Evolutionary conservation across 1,140 invertebrate species (phyloP), one percentile per base, ranked within the genome.

Genomic region (Caenorhabditis brenneri): DNA sequence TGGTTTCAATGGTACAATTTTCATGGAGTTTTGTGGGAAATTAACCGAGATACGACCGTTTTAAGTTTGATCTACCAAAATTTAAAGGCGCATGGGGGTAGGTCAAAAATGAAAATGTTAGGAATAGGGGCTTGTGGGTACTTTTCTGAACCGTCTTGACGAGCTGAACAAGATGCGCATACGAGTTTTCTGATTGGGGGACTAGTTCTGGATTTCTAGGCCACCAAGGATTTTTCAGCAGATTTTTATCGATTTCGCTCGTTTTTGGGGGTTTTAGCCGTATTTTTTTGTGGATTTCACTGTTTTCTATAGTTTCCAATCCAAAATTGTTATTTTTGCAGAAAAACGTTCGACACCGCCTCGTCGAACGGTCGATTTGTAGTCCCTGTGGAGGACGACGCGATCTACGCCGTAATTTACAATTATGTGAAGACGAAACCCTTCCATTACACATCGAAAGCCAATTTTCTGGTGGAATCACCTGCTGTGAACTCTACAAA

Each of bases 381-480:
- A 33, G 78, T 88, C 3, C 51, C 86, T 24, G 60, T 90, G 39
- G 86, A 88, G 49, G 80, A 88, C 10, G 79, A 84, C 15, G 83
- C 83, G 12, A 83, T 87, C 29, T 90, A 90, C 80, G 89, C 89
- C 3, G 88, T 90, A 4, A 84, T 84, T 51, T 90, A 90, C 83
- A 87, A 87, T 19, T 90, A 90, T 80, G 83, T 82, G n/a, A 90
- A 90, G 81, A 81, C 82, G 31, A 87, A 88, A 9, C 89, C 89
- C 15, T 90, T 89, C 39, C 85, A 84, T 15, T 89, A 90, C 84
- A 82, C 87, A 1, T 88, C 90, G 69, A 88, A 88, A 12, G 86
- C 83, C n/a, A 86, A 88, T 51, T 89, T 89, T 78, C 60, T 89
- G 7, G 82, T 90, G n/a, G 86, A 90, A 80, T 87, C 87, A 7